Percentiles rank a stretch among this genome's conserved stretches.
These are phyloP conservation scores for Lepidurus arcticus DNA, from an alignment of 1,140 invertebrate genomes.

Conservation along the genomic window DNA sequence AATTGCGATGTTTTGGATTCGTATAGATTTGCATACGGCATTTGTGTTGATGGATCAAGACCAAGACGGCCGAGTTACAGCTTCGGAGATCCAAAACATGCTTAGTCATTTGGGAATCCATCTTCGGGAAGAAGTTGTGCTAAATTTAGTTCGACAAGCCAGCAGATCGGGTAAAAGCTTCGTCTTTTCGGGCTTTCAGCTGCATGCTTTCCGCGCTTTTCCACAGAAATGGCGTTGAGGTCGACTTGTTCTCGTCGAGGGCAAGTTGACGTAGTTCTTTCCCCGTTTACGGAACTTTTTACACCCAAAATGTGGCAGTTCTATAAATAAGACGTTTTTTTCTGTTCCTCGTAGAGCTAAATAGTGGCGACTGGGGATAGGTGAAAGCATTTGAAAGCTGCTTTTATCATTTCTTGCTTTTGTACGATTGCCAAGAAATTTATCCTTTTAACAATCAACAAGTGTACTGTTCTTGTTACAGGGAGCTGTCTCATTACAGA, in stretches of 20 bases:
- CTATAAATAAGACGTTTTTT: not conserved
- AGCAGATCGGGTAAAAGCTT: conserved; percentile 55
- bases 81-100: conserved; percentile 66
- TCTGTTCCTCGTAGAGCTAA: not conserved
- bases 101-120: conserved; percentile 64
- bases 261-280: conserved; percentile 4
- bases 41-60: conserved; percentile 66
- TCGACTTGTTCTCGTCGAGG: not conserved
- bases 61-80: conserved; percentile 63
- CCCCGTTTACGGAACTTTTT: not conserved
- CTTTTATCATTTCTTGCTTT: conserved; percentile 22
- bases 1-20: conserved; percentile 39
- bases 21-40: conserved; percentile 64
- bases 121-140: conserved; percentile 60
- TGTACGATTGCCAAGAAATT: not conserved
- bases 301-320: not conserved
- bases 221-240: not conserved
- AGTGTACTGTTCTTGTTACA: conserved; percentile 40
- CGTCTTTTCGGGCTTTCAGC: not conserved
- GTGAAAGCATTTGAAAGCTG: not conserved
- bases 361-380: not conserved
- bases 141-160: conserved; percentile 61
- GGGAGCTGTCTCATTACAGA: conserved; percentile 62
- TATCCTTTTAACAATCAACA: not conserved
- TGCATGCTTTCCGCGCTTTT: not conserved